phyloP scores from a whole-genome alignment of 2,113 vertebrate species.

The Osmerus eperlanus region DNA sequence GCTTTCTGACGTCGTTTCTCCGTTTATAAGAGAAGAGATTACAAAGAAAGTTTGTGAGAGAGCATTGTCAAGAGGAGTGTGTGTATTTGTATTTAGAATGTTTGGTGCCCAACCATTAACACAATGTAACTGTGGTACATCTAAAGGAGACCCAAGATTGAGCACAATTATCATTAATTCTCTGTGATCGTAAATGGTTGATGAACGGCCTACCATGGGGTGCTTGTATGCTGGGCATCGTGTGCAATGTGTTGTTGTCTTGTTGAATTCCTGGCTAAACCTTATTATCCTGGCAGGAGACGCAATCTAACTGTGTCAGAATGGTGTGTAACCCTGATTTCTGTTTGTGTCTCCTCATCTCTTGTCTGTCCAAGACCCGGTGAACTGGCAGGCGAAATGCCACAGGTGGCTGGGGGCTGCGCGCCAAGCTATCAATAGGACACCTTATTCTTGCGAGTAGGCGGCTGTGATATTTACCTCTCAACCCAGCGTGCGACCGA shows the following conservation, averaged over 20 bases:
- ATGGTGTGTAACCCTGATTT: background rate
- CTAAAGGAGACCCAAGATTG: too few species aligned
- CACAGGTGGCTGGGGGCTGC: conserved; percentile 63
- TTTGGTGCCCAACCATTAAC: too few species aligned
- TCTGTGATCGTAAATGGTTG: too few species aligned
- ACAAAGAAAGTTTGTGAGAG: too few species aligned
- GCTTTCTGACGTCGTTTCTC: too few species aligned
- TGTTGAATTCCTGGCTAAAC: background rate
- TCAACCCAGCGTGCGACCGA: conserved; percentile 59
- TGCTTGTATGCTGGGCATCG: background rate
- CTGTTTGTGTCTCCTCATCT: conserved; percentile 8
- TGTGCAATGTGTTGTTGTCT: background rate
- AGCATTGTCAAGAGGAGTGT: too few species aligned
- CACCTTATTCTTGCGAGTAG: conserved; percentile 49
- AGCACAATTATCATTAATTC: too few species aligned
- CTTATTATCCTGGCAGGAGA: background rate
- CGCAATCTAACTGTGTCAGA: background rate
- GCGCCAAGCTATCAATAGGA: conserved; percentile 54
- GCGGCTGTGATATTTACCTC: conserved; percentile 62
- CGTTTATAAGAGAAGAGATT: too few species aligned
- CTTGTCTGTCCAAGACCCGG: conserved; percentile 13
- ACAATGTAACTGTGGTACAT: too few species aligned
- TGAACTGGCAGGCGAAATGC: conserved; percentile 48
- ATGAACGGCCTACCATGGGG: too few species aligned
- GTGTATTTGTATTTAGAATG: too few species aligned